Conservation (phyloP, 1,140 invertebrate species). For the Penaeus japonicus region DNA sequence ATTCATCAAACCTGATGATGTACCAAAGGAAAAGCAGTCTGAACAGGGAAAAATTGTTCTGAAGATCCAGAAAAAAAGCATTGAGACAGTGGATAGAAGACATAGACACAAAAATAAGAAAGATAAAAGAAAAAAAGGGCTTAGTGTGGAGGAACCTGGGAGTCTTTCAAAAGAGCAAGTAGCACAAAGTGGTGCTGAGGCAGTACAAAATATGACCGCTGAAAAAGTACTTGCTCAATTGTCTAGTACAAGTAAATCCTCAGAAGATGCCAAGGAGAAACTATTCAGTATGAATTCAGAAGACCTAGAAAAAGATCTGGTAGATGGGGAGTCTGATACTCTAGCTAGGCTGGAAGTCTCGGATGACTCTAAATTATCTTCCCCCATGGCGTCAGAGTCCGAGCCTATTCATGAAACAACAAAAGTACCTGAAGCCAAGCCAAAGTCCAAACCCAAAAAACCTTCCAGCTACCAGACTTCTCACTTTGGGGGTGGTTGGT, state of each 20-base stretch:
- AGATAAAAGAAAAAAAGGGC: neutral
- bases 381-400: conserved; percentile 19
- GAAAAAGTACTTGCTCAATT: neutral
- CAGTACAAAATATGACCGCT: neutral
- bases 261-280: conserved; percentile 17
- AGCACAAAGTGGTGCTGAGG: neutral
- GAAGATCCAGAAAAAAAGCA: no score
- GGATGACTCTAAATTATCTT: neutral
- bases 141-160: neutral
- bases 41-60: no score
- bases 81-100: no score
- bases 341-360: neutral
- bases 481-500: conserved; percentile 54
- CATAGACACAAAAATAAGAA: neutral
- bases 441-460: conserved; percentile 15
- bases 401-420: neutral
- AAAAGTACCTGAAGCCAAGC: conserved; percentile 13
- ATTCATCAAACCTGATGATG: no score
- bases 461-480: conserved; percentile 13
- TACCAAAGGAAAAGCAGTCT: no score
- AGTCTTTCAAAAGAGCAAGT: neutral
- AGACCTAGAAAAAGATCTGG: neutral
- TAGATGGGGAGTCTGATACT: neutral
- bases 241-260: conserved; percentile 6
- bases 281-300: neutral